phyloP scores from a whole-genome alignment of 2,888 invertebrate species.

The Aricia artaxerxes region DNA sequence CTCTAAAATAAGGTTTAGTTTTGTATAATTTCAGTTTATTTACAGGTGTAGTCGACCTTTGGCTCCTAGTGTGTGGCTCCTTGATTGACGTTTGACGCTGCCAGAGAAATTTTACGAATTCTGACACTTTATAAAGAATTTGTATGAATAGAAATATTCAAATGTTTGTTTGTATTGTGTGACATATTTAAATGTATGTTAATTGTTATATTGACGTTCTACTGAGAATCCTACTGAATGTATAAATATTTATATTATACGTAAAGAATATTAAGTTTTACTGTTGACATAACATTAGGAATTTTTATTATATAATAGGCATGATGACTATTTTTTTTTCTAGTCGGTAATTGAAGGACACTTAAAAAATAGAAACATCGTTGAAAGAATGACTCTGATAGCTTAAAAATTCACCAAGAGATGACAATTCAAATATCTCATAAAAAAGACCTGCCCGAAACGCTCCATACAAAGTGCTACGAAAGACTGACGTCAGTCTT shows the following conservation, averaged over 20 bases:
- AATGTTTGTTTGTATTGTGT: conserved; percentile 24
- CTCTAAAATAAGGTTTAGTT: conserved; percentile 45
- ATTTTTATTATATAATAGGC: too few relatives aligned
- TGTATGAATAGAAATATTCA: conserved; percentile 23
- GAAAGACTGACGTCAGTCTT: too few relatives aligned
- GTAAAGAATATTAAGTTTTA: background rate
- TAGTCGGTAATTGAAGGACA: too few relatives aligned
- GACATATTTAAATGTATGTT: conserved; percentile 26
- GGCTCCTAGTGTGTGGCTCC: conserved; percentile 66
- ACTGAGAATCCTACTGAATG: conserved; percentile 13
- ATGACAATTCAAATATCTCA: too few relatives aligned
- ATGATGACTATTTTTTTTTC: too few relatives aligned
- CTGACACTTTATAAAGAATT: conserved; percentile 32
- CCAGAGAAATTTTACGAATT: conserved; percentile 67
- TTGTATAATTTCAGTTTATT: conserved; percentile 43
- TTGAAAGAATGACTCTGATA: too few relatives aligned
- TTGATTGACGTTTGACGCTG: conserved; percentile 75
- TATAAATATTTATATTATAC: background rate
- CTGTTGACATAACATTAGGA: background rate
- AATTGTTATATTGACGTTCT: conserved; percentile 14
- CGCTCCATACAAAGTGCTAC: too few relatives aligned
- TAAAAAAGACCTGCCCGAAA: too few relatives aligned
- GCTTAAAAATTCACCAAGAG: too few relatives aligned
- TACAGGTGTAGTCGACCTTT: conserved; percentile 64
- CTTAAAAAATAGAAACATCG: too few relatives aligned